Conservation (phyloP, 2,888 invertebrate genomes). For the Neoscelio sp. region DNA sequence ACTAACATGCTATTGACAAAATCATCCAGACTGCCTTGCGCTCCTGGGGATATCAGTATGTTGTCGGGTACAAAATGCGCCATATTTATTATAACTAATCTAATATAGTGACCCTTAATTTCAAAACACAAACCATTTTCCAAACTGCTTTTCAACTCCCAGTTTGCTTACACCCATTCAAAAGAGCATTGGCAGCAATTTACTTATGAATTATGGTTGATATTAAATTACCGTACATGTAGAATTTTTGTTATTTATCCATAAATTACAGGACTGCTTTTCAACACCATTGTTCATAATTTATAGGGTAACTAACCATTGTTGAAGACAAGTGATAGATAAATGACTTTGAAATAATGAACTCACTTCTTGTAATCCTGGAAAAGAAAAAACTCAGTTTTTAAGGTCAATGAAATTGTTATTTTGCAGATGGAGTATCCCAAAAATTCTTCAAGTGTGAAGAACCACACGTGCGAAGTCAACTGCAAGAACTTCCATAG, state of each 20-base stretch:
- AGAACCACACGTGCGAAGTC: conserved; percentile 8
- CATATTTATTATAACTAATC: conserved; percentile 18
- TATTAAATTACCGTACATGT: too few species aligned
- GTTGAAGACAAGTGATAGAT: too few species aligned
- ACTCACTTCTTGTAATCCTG: neutral
- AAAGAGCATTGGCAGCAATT: too few species aligned
- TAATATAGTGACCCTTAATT: conserved; percentile 1
- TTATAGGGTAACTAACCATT: too few species aligned
- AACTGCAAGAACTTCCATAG: conserved; percentile 1
- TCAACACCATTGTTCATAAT: too few species aligned
- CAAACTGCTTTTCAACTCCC: neutral
- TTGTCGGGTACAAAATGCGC: conserved; percentile 12
- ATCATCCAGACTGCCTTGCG: conserved; percentile 1
- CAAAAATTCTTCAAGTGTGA: conserved; percentile 15
- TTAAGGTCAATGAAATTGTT: neutral
- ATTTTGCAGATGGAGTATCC: conserved; percentile 25
- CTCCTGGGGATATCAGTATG: conserved; percentile 9
- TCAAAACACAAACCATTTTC: neutral
- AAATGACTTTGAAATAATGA: too few species aligned
- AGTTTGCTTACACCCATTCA: too few species aligned
- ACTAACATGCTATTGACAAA: conserved; percentile 30
- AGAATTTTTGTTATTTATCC: too few species aligned
- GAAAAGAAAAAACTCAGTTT: neutral
- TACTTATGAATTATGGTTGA: too few species aligned
- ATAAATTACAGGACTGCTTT: too few species aligned